These are phyloP conservation scores for Sardinella longiceps DNA, from an alignment of 2,797 vertebrate genomes.

Conservation along the genomic window DNA sequence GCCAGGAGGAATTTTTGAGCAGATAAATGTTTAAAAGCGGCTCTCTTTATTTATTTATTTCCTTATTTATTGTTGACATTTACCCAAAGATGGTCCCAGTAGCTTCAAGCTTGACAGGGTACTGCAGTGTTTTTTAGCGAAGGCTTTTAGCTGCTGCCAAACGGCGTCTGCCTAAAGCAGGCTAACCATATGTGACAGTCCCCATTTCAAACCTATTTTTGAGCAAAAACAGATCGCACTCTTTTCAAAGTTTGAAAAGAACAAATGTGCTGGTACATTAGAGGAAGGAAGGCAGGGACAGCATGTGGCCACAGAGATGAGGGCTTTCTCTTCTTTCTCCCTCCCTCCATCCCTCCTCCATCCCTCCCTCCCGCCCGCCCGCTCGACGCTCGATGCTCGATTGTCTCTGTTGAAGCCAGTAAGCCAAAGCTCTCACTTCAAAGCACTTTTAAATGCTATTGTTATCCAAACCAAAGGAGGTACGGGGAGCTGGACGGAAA, in stretches of 20 bases:
- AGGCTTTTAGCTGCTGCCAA: slow-evolving; percentile 50
- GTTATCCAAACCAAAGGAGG: background rate
- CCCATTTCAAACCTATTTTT: slow-evolving; percentile 38
- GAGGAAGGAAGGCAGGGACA: background rate
- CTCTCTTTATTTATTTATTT: slow-evolving; percentile 35
- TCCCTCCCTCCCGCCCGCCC: too few relatives aligned
- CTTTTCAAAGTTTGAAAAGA: slow-evolving; percentile 3
- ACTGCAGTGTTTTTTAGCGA: slow-evolving; percentile 49
- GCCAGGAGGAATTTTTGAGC: slow-evolving; percentile 35
- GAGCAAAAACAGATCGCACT: slow-evolving; percentile 25
- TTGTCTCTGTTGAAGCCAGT: background rate
- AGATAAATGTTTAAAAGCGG: slow-evolving; percentile 69
- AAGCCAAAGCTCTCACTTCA: background rate
- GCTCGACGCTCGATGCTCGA: too few relatives aligned
- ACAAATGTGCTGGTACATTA: slow-evolving; percentile 9
- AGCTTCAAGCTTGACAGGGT: slow-evolving; percentile 65
- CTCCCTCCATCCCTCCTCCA: too few relatives aligned
- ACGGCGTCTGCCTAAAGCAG: slow-evolving; percentile 51
- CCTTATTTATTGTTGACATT: slow-evolving; percentile 69
- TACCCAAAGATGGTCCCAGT: slow-evolving; percentile 61
- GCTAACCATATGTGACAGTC: slow-evolving; percentile 53
- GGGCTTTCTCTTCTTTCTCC: background rate
- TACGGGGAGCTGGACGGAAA: background rate
- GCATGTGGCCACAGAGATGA: background rate
- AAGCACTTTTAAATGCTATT: background rate